phyloP scores from a whole-genome alignment of 1,140 invertebrate species.

The Chrysopa pallens region DNA sequence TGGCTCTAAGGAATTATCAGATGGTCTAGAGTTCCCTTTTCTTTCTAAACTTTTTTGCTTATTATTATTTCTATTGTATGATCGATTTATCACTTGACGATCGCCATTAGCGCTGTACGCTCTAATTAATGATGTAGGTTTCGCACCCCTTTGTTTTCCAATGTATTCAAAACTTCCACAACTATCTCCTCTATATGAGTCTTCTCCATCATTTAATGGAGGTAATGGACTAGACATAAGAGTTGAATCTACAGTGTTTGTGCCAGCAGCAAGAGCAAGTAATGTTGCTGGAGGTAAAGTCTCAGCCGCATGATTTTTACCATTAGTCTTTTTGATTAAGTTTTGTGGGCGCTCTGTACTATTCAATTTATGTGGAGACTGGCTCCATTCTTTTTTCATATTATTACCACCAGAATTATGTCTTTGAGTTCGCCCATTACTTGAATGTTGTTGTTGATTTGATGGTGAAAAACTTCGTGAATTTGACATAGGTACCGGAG shows the following conservation, averaged over 20 bases:
- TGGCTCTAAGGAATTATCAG: slow-evolving; percentile 18
- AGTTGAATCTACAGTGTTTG: slow-evolving; percentile 21
- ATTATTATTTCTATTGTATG: neutral
- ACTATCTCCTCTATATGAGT: slow-evolving; percentile 32
- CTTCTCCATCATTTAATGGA: slow-evolving; percentile 15
- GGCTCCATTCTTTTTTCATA: slow-evolving; percentile 1
- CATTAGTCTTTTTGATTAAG: neutral
- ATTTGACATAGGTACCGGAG: slow-evolving; percentile 2
- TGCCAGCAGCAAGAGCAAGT: slow-evolving; percentile 19
- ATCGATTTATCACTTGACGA: neutral
- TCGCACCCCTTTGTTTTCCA: slow-evolving; percentile 14
- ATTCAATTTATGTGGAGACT: slow-evolving; percentile 1
- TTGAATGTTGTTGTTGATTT: slow-evolving; percentile 3
- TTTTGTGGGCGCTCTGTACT: neutral
- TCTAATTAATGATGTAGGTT: slow-evolving; percentile 12
- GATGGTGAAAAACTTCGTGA: slow-evolving; percentile 11
- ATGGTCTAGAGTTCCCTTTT: slow-evolving; percentile 13
- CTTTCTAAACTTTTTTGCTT: slow-evolving; percentile 5
- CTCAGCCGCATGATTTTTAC: slow-evolving; percentile 19
- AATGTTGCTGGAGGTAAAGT: slow-evolving; percentile 26
- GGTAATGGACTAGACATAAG: slow-evolving; percentile 21
- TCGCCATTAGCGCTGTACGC: slow-evolving; percentile 15
- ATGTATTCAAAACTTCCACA: slow-evolving; percentile 44
- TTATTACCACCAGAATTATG: slow-evolving; percentile 16
- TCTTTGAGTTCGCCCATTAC: slow-evolving; percentile 12